Base-by-base conservation (phyloP, 2,888 invertebrate species). In the Pseudeuparius sepicola region DNA sequence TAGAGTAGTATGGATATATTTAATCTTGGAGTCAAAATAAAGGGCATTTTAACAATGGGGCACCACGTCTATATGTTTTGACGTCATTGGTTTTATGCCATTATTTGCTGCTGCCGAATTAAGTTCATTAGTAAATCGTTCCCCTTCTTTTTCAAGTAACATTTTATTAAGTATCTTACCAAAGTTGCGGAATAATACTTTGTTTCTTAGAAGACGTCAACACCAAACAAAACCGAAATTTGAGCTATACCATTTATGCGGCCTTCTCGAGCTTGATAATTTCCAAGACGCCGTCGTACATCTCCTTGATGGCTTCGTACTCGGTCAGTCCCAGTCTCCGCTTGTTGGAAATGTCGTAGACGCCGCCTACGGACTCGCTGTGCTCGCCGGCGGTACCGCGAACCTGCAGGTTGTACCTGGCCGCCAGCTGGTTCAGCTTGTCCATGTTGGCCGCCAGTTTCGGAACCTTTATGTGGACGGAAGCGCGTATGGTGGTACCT, bases 401-500 rank as follows among this genome's bases (percentile, higher is more conserved):
- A 9, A 71, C 65, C 53, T 66, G 78, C 31, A 81, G 63, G 56
- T 74, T 68, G 53, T 67, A 69, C 47, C 63, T 62, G 24, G 56
- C 66, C 23, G 78, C 78, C 41, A 75, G 61, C 41, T 67, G 63
- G 48, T 74, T 68, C 44, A 78, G 65, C 49, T 67, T 67, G 4
- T 48, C 46, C 40, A 56, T 56, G 51, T 74, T 62, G 24, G 59
- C 53, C 4, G 68, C 64, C 44, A 75, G 54, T 52, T 73, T 73
- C 4, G 79, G 78, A 41, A 81, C 57, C 54, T 68, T 70, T 43
- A 79, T 71, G 58, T 79, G 80, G 10, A 81, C 80, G 14, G 75
- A 77, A 34, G 78, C 78, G 36, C 80, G 65, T 37, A 82, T 68
- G 7, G 76, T 74, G 11, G 79, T 82, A 31, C 81, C 78, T 53